Evolutionary conservation across 2,888 invertebrate genomes (phyloP), one percentile per base, ranked within the genome.

Genomic region (Ophioninae sp.): DNA sequence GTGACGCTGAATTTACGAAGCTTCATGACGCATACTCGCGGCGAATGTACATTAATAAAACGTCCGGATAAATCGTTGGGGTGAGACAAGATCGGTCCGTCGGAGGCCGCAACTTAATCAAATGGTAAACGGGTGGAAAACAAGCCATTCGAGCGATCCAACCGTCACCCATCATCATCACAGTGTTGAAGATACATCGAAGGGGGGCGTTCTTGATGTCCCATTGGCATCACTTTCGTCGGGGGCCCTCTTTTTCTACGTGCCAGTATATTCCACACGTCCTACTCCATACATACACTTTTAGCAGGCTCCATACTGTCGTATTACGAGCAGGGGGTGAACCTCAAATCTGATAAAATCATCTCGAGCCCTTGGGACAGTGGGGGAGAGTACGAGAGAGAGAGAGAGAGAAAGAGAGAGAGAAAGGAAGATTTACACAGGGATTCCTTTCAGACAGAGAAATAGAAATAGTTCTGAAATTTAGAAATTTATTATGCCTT

Each of bases 81-180:
- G 41, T 70, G 23, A 39, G 44, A 56, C 44, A 65, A 77, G 70
- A 81, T 83, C 80, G 76, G 72, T 65, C 73, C 74, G 81, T 83
- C 81, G 82, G 81, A 64, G 74, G 82, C 82, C 85, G 88, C 86
- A 88, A 90, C 90, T 91, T 91, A 91, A 92, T 92, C 90, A 91
- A 92, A 91, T 89, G 92, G 92, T 90, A 92, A 92, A 91, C 91
- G 92, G 88, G 88, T 90, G 91, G 92, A 92, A 92, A 92, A 92
- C 91, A 92, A 92, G 91, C 91, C 91, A 91, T 91, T 88, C 88
- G 89, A 90, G 86, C 84, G 87, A 85, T 87, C 87, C 87, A 81
- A 83, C 83, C 83, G 86, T 86, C 82, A 87, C 79, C 82, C 85
- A 84, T 85, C 86, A 84, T 85, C 72, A 80, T 83, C 65, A 79